Evolutionary conservation across 1,140 invertebrate genomes (phyloP), one percentile per base, ranked within the genome.

Genomic region (Episyrphus balteatus): DNA sequence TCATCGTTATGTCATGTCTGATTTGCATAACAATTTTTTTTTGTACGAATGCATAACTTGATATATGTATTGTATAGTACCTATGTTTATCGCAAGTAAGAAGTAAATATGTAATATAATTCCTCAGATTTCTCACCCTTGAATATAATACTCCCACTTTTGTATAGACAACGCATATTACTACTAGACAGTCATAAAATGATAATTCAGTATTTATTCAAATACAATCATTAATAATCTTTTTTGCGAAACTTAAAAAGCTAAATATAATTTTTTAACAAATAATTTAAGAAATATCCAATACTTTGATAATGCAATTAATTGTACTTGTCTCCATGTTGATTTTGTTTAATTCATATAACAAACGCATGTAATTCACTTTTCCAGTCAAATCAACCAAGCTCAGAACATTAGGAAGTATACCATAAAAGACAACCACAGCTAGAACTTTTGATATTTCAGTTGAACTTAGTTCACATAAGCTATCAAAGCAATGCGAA

Each of bases 171-270:
- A n/a, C n/a, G n/a, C n/a, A n/a, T 95, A 55, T 84, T 92, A 61
- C 70, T 96, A 44, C 70, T 94, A 14, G 70, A 79, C 46, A 80
- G 46, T 47, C 59, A 1, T 82, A 65, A n/a, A 88, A 84, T 77
- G 86, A 90, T 51, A 75, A 90, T 42, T 92, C 92, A 11, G 88
- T 96, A 83, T 88, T 21, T 90, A 98, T 92, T 1, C 93, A 93
- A 15, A 57, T 96, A 21, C 92, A 93, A 0, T 73, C 96, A 51
- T 57, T 76, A 19, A 51, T 55, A 0, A 54, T 66, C 2, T 65
- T 62, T 40, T 8, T 66, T 6, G 51, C 48, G 17, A 43, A 30
- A 26, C 8, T 3, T 1, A 37, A 1, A 1, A 50, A 51, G 2
- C 38, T 14, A 5, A 17, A 10, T 9, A 52, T 19, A 46, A 56